Evolutionary conservation across 2,888 invertebrate species (phyloP), one percentile per base, ranked within the genome.

Genomic region (Adelognathus sp.): DNA sequence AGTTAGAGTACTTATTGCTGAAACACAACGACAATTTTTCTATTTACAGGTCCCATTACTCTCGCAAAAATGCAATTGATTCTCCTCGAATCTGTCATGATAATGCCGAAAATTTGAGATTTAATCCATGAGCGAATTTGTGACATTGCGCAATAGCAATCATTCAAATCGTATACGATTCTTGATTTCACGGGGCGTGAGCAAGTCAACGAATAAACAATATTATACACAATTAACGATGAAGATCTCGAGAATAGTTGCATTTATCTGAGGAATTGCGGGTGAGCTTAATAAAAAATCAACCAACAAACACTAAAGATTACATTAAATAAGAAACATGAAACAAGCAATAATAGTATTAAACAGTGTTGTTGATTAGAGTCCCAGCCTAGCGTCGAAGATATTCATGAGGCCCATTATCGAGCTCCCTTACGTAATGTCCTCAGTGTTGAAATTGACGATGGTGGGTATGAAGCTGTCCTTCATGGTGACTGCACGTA

Each of bases 381-480:
- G 78, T 81, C 84, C 82, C 85, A 84, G 83, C 80, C 82, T 85
- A 87, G 84, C 83, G 82, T 84, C 78, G 82, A 81, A 88, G 84
- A 88, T 88, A 31, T 24, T 75, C 75, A 81, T 77, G 74, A 71
- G 50, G 69, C 56, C 52, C 69, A 61, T 39, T 46, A 64, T 72
- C 73, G 60, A 67, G 67, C 78, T 83, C 81, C 95, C 96, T 94
- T 98, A 98, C 96, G 96, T 96, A 93, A 98, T 95, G 91, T 95
- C 95, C 90, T 97, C 97, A 84, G 98, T 98, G 93, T 96, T 96
- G 95, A 98, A 98, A 94, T 97, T 97, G 93, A 98, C 96, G 92
- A 98, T 97, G 85, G 97, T 97, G 74, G 96, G 95, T 92, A 98
- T 98, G 93, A 98, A 98, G 94, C 97, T 98, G 92, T 98, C 98